A percentile compares a stretch with the other conserved stretches of the same genome.
phyloP scores from a whole-genome alignment of 1,140 invertebrate species.

The Polyergus mexicanus region DNA sequence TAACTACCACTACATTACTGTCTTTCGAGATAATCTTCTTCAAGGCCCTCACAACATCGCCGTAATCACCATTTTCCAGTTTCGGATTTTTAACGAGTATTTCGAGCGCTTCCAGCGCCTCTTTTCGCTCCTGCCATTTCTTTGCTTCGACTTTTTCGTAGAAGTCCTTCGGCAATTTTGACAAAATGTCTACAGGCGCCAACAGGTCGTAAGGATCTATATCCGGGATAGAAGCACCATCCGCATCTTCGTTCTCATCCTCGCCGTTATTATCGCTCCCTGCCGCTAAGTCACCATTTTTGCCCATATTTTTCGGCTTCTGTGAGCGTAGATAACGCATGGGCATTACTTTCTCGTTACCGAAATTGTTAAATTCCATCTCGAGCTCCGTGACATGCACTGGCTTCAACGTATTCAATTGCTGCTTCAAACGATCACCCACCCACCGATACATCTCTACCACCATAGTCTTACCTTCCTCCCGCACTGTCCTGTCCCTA shows the following conservation, averaged over 20 bases:
- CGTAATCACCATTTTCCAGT: constrained; percentile 96
- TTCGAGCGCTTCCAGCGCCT: constrained; percentile 94
- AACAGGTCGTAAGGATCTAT: constrained; percentile 97
- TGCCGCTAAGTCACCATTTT: constrained; percentile 68
- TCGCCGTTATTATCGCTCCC: constrained; percentile 84
- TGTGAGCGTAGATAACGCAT: constrained; percentile 95
- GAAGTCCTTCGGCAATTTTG: constrained; percentile 97
- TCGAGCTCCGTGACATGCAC: constrained; percentile 96
- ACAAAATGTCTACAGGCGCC: constrained; percentile 96
- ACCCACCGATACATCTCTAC: constrained; percentile 98
- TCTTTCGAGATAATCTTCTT: constrained; percentile 98
- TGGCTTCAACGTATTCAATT: constrained; percentile 94
- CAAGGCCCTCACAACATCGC: constrained; percentile 94
- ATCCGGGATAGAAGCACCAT: constrained; percentile 89
- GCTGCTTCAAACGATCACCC: constrained; percentile 94
- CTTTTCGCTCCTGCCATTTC: constrained; percentile 99
- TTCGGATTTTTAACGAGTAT: constrained; percentile 94
- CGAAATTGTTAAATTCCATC: constrained; percentile 92
- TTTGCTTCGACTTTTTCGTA: constrained; percentile 98
- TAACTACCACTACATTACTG: constrained; percentile 97
- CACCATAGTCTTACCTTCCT: constrained; percentile 95
- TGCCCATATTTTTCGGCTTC: constrained; percentile 90
- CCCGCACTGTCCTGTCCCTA: constrained; percentile 96
- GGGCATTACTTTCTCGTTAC: constrained; percentile 91
- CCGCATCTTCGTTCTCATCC: constrained; percentile 88